phyloP scores from a whole-genome alignment of 2,888 invertebrate species.

The Carabus problematicus region DNA sequence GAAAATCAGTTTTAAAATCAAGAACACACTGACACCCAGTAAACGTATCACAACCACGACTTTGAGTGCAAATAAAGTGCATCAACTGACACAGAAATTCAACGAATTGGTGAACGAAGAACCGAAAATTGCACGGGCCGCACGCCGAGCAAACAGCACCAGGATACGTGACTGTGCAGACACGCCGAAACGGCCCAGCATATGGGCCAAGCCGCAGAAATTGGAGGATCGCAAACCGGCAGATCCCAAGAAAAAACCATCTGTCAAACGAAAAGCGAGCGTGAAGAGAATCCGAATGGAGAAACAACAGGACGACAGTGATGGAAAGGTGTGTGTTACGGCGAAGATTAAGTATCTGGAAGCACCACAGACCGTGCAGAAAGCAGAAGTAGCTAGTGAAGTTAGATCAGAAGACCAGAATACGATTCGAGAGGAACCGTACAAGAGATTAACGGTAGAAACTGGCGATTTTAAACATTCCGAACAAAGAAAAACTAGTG shows the following conservation, averaged over 20 bases:
- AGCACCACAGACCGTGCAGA: slow-evolving; percentile 21
- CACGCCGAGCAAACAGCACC: slow-evolving; percentile 44
- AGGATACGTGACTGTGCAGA: neutral
- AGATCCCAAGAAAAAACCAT: slow-evolving; percentile 56
- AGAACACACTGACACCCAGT: slow-evolving; percentile 56
- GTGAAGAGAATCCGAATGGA: slow-evolving; percentile 54
- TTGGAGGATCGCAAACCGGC: slow-evolving; percentile 37
- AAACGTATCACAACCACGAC: slow-evolving; percentile 61
- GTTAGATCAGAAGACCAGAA: slow-evolving; percentile 53
- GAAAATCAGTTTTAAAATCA: slow-evolving; percentile 67
- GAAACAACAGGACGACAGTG: slow-evolving; percentile 45
- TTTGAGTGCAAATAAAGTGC: slow-evolving; percentile 67
- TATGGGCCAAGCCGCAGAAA: slow-evolving; percentile 28
- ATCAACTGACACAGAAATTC: slow-evolving; percentile 73
- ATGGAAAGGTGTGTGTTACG: slow-evolving; percentile 33
- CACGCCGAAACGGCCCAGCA: neutral
- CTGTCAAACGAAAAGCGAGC: slow-evolving; percentile 61
- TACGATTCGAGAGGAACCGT: slow-evolving; percentile 58
- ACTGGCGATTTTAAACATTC: slow-evolving; percentile 53
- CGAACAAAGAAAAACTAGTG: slow-evolving; percentile 58
- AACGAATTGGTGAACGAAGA: slow-evolving; percentile 69
- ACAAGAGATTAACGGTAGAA: slow-evolving; percentile 49
- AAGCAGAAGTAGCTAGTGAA: slow-evolving; percentile 5
- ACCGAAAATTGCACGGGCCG: slow-evolving; percentile 63
- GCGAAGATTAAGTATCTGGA: slow-evolving; percentile 46